A percentile compares a stretch with the other conserved stretches of the same genome.
phyloP scores from a whole-genome alignment of 2,888 invertebrate genomes.

The Stenchaetothrips biformis region DNA sequence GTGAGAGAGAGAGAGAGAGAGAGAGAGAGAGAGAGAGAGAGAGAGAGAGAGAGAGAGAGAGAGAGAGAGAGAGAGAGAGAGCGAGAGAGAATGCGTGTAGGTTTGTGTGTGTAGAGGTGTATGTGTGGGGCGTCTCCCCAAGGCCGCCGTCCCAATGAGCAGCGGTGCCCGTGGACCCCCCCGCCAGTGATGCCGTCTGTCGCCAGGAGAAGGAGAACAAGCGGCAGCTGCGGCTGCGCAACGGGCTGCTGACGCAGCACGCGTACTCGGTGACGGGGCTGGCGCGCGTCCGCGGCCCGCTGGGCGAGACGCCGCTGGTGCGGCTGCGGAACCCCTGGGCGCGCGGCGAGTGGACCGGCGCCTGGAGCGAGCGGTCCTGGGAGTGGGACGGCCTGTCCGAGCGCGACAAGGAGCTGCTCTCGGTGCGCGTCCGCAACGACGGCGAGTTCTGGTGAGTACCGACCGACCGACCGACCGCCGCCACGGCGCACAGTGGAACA shows the following conservation, averaged over 20 bases:
- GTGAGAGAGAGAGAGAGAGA: background rate
- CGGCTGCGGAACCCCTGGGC: constrained; percentile 64
- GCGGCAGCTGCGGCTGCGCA: constrained; percentile 54
- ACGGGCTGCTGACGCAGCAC: constrained; percentile 62
- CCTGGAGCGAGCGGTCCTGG: constrained; percentile 64
- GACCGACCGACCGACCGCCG: too few species aligned
- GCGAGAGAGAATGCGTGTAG: background rate
- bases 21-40: too few species aligned
- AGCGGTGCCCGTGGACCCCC: too few species aligned
- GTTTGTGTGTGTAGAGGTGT: too few species aligned
- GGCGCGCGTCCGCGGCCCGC: constrained; percentile 58
- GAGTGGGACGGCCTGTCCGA: constrained; percentile 64
- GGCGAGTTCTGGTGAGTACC: constrained; percentile 64
- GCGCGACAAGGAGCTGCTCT: constrained; percentile 59
- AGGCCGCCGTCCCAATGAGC: too few species aligned
- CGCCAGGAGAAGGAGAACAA: constrained; percentile 53
- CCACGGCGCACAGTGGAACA: too few species aligned
- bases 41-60: background rate
- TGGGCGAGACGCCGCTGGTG: constrained; percentile 56
- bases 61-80: background rate
- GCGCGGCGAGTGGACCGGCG: constrained; percentile 63
- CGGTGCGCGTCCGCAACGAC: constrained; percentile 58
- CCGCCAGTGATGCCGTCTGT: constrained; percentile 50
- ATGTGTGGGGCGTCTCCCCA: too few species aligned
- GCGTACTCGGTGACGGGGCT: constrained; percentile 68